Evolutionary conservation across 2,888 invertebrate species (phyloP), one percentile per base, ranked within the genome.

Genomic region (Heliconius sara): DNA sequence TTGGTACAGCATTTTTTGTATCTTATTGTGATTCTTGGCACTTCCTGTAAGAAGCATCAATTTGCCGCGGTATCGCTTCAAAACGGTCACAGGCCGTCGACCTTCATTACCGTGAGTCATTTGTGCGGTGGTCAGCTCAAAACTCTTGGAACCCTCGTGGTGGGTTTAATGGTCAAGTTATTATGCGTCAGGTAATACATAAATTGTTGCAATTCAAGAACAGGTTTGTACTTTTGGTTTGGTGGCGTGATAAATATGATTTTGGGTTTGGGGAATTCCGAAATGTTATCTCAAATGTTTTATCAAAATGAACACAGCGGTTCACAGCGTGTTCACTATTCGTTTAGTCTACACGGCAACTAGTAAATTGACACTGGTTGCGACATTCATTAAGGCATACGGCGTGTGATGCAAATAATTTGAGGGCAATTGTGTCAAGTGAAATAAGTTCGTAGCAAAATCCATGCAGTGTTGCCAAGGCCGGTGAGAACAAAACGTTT

Each of bases 381-480:
- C 76, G 78, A 81, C 80, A 81, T 52, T 79, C 66, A 82, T 81
- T 78, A 76, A 74, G 80, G 78, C 77, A 75, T 39, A 76, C 77
- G 79, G 77, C 68, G 71, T 76, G 83, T 72, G 83, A 83, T 82
- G 83, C 84, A 83, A 83, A 85, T 84, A 83, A 84, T 85, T 82
- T 79, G 79, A 81, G 80, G 79, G 78, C 84, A 86, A 85, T 85
- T 85, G 84, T 84, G 83, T 80, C 86, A 86, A 91, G 89, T 91
- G 87, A 87, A 88, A 89, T 87, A 87, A 86, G 85, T 85, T 84
- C 82, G 82, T 84, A 84, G 84, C 85, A 84, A 84, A 86, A 86
- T 85, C 83, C 83, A 83, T 85, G 84, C 85, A 87, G 87, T 87
- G 85, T 86, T 86, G 83, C 85, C 89, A 90, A 92, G 90, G 91